Conservation (phyloP, 2,797 vertebrate genomes). For the Scolopax bukidnonensis region DNA sequence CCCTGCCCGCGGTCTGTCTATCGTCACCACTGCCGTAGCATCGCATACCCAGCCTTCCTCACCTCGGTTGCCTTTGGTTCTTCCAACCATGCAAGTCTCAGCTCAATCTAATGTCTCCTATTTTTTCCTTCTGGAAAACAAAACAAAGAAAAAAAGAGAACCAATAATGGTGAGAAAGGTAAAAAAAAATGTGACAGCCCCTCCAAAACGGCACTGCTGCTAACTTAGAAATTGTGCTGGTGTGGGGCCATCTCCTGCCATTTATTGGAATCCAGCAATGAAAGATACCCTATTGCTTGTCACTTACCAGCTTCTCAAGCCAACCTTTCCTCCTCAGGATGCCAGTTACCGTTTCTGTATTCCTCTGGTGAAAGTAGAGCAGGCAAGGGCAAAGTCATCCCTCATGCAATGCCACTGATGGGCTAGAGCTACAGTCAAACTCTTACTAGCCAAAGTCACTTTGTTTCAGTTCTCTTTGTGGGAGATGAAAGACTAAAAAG, state of each 20-base stretch:
- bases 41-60: neutral
- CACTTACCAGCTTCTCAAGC: neutral
- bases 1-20: neutral
- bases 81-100: neutral
- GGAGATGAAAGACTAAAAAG: neutral
- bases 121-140: neutral
- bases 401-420: rapidly evolving
- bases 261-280: neutral
- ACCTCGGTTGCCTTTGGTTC: neutral
- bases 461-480: neutral
- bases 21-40: neutral
- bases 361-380: neutral
- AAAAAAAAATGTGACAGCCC: neutral
- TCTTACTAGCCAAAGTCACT: neutral
- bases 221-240: neutral
- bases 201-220: neutral
- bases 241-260: neutral
- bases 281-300: neutral
- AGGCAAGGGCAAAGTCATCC: neutral
- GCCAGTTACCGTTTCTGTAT: rapidly evolving
- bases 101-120: neutral
- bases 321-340: neutral
- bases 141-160: neutral
- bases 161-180: neutral
- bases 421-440: neutral